phyloP scores from a whole-genome alignment of 1,140 invertebrate species.

The Eubasilissa regina region DNA sequence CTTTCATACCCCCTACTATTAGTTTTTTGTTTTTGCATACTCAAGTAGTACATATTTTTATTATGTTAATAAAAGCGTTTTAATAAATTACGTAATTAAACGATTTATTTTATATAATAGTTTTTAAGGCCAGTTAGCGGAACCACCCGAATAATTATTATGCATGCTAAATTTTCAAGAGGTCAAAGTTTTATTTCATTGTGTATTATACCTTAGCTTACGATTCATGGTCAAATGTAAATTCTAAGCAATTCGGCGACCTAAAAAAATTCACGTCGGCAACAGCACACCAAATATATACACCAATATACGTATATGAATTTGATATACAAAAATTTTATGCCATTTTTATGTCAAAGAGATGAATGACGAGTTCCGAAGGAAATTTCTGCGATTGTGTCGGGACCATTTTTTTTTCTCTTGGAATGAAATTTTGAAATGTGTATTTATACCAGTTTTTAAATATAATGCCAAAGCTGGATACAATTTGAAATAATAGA shows the following conservation, averaged over 20 bases:
- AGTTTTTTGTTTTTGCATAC: neutral
- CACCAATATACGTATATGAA: too few relatives aligned
- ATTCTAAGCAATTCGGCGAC: conserved; percentile 20
- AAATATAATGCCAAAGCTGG: neutral
- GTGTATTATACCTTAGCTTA: neutral
- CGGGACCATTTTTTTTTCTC: too few relatives aligned
- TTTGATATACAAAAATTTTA: too few relatives aligned
- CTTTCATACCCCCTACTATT: too few relatives aligned
- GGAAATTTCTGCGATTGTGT: neutral
- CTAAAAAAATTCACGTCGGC: neutral
- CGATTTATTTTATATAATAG: too few relatives aligned
- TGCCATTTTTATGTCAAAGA: neutral
- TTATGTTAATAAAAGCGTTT: too few relatives aligned
- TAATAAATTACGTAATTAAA: too few relatives aligned
- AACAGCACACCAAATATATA: too few relatives aligned
- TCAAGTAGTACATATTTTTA: neutral
- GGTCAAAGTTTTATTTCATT: conserved; percentile 13
- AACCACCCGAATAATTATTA: neutral
- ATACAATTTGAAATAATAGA: too few relatives aligned
- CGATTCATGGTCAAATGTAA: conserved; percentile 34
- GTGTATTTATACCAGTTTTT: neutral
- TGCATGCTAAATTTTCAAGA: neutral
- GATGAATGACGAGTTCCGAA: neutral
- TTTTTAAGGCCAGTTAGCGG: too few relatives aligned
- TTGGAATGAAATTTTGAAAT: neutral